These are phyloP conservation scores for Neodontobutis hainanensis DNA, from an alignment of 2,113 vertebrate species.

Conservation along the genomic window DNA sequence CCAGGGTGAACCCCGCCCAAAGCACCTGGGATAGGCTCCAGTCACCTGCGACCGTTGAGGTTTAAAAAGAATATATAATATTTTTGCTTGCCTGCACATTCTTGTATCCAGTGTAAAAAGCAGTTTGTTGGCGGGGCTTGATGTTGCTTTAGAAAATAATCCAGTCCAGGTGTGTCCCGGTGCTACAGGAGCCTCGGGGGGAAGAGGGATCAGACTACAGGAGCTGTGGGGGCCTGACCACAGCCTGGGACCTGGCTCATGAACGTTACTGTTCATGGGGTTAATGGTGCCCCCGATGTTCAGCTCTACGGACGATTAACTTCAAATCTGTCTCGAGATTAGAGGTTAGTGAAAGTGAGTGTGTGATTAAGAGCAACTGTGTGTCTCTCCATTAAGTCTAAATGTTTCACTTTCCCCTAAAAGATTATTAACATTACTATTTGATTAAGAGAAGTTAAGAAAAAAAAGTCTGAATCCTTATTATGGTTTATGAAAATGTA, in stretches of 20 bases:
- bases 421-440: background rate
- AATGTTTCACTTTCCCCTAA: slow-evolving; percentile 7
- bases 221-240: slow-evolving; percentile 27
- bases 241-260: slow-evolving; percentile 20
- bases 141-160: slow-evolving; percentile 53
- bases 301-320: slow-evolving; percentile 15
- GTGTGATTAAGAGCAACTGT: background rate
- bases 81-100: slow-evolving; percentile 14
- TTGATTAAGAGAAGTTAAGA: too few species aligned
- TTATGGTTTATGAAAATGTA: too few species aligned
- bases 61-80: background rate
- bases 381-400: background rate
- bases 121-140: slow-evolving; percentile 4
- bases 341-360: slow-evolving; percentile 2
- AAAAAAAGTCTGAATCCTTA: too few species aligned
- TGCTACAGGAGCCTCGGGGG: slow-evolving; percentile 37
- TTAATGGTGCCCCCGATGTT: slow-evolving; percentile 27
- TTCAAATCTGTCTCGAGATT: slow-evolving; percentile 16
- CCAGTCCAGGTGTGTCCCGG: slow-evolving; percentile 53
- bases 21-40: too few species aligned
- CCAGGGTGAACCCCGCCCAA: too few species aligned
- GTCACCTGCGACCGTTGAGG: too few species aligned
- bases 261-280: background rate
- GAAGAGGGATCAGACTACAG: slow-evolving; percentile 24
- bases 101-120: slow-evolving; percentile 14